Evolutionary conservation across 2,888 invertebrate genomes (phyloP), one percentile per base, ranked within the genome.

Genomic region (Omphaloscelis lunosa): DNA sequence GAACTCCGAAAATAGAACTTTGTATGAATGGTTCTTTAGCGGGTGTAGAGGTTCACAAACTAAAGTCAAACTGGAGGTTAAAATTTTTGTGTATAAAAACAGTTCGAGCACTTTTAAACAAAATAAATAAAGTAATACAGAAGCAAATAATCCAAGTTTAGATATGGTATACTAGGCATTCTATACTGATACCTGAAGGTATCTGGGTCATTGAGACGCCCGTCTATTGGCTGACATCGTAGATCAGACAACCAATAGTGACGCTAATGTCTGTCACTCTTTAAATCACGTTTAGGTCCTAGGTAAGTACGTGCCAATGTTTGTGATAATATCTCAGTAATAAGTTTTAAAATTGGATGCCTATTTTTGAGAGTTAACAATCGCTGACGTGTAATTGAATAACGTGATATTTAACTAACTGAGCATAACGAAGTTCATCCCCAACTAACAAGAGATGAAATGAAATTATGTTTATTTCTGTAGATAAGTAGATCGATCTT

Each of bases 191-290:
- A 41, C 53, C 51, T 69, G 53, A 39, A 71, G 34, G 53, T 63
- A 83, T 75, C 59, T 84, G 74, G 83, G 83, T 85, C 83, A 83
- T 75, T 78, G 83, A 78, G 83, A 83, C 74, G 74, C 48, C 29
- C 41, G 69, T 48, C 69, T 39, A 83, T 83, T 83, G 83, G 83
- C 69, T 41, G 17, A 62, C 41, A 34, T 48, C 20, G 41, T 17
- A 3, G 20, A 15, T 11, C 51, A 70, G 69, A 70, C 72, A 23
- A 72, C 83, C 83, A 83, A 83, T 83, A 1, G 78, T 69, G 72
- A 41, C 45, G 53, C 34, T 80, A 41, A 79, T 41, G 20, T 39
- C 72, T 72, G 73, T 34, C 45, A 72, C 69, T 84, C 34, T 74
- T 59, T 65, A 39, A 39, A 73, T 72, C 80, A 79, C 51, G 41